Base-by-base conservation (phyloP, 1,140 invertebrate species). In the Tetranychus cinnabarinus region DNA sequence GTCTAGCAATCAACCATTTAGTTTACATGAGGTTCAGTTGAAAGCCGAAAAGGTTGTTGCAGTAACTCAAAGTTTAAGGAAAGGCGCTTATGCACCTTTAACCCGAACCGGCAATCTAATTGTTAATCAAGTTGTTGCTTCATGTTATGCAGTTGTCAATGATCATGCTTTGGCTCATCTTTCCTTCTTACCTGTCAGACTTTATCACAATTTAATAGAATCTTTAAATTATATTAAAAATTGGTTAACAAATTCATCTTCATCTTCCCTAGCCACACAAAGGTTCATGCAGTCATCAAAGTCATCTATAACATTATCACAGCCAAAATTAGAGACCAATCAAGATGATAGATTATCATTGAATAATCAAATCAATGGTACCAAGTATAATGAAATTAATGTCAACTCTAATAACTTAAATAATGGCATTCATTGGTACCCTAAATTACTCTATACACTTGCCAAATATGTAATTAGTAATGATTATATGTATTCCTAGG, bases 121-220 rank as follows among this genome's bases (percentile, higher is more conserved):
- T 35, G 86, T 97, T 1, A 82, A 97, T 71, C 83, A 84, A 62
- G 82, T 93, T 3, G 77, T 90, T 1, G 86, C 86, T 1, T 96
- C 91, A 0, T 97, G 92, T 71, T 98, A 97, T 74, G 92, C 92
- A 0, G 75, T 89, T 10, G 77, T 97, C 15, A 78, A 85, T 69
- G 86, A 83, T 72, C 88, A 92, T 66, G 71, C 72, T 8, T 63
- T 95, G 56, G 90, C 89, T 5, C 91, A 96, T 70, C 78, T 77
- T 68, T 81, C 82, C 1, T 86, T 93, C 70, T 73, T 81, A 5
- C 90, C 91, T 0, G 72, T 88, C 58, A 75, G 90, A 54, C 61
- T 82, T 33, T 42, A 46, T 36, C 31, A 12, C 31, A 56, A 56
- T 56, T 36, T 56, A 36, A 36, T 56, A 4, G 15, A 56, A 15